Evolutionary conservation across 2,113 vertebrate genomes (phyloP).

Genomic region (Opisthocomus hoazin): DNA sequence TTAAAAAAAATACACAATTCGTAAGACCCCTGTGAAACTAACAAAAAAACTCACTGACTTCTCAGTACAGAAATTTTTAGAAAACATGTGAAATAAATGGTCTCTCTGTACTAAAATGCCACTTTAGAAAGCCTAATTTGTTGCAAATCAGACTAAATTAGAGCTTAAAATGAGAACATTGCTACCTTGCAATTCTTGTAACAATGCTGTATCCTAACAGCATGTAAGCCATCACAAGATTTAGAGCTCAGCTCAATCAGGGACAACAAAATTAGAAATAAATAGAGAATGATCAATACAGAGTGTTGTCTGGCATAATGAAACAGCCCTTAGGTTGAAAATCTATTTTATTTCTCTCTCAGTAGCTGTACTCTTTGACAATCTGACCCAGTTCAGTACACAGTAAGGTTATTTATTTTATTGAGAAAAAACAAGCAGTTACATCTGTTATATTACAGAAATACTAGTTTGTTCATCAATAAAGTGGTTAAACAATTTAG

Average conservation of each 20-base stretch:
- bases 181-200: constrained; percentile 54
- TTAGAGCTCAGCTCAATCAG: constrained; percentile 77
- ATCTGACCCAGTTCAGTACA: constrained; percentile 20
- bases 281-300: constrained; percentile 77
- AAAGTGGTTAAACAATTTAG: neutral
- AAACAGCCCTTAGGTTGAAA: constrained; percentile 70
- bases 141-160: constrained; percentile 73
- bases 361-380: constrained; percentile 36
- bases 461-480: neutral
- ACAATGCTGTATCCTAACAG: constrained; percentile 69
- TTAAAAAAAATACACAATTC: neutral
- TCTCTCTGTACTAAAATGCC: constrained; percentile 39
- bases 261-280: constrained; percentile 81
- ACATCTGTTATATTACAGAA: neutral
- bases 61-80: neutral
- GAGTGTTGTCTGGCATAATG: constrained; percentile 75
- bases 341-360: constrained; percentile 71
- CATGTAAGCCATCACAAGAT: constrained; percentile 70
- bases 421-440: constrained; percentile 8
- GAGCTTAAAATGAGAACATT: constrained; percentile 73
- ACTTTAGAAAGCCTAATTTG: constrained; percentile 63
- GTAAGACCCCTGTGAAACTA: neutral
- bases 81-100: neutral
- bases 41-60: neutral
- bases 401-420: constrained; percentile 47